Base-by-base conservation (phyloP, 2,113 vertebrate species). In the Sinosuthora webbiana region DNA sequence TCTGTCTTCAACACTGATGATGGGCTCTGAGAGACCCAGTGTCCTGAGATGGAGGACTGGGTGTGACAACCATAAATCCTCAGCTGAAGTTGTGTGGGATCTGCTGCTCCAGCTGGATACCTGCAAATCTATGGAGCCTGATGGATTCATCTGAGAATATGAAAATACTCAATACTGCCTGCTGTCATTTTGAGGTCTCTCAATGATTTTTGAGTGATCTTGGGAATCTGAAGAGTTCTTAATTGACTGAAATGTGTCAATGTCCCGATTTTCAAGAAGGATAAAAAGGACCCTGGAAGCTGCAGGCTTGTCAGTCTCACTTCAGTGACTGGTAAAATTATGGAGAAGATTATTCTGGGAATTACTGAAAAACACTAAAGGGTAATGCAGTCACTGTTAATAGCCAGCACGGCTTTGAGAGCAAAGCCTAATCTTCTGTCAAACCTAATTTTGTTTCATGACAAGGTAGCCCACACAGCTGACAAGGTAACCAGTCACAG, bases 261-360 rank as follows among this genome's bases (percentile, higher is more conserved):
- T 31, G 21, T 44, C 37, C 33, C 0, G 0, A 4, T 50, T 59
- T 59, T 86, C 44, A 44, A 59, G 37, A 57, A 16, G 9, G 18
- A 14, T 33, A 14, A 60, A 57, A 68, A 60, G 8, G 27, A 37
- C 7, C 14, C 18, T 44, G 31, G 22, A 60, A 68, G 15, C 5
- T 37, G 31, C 14, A 22, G 44, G 2, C 25, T 17, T 52, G 15
- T 23, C 33, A 33, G 37, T 77, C 12, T 59, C 37, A 35, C 11
- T 60, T 52, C 27, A 52, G 33, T 77, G 37, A 27, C 31, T 87
- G 33, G 33, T 52, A 37, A 77, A 50, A 42, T 31, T 37, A 37
- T 15, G 22, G 37, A 77, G 44, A 52, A 44, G 18, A 68, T 52
- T 27, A 23, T 68, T 52, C 45, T 37, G 37, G 18, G 9, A 68